Conservation (phyloP, 2,888 invertebrate genomes). For the Diadromus collaris region DNA sequence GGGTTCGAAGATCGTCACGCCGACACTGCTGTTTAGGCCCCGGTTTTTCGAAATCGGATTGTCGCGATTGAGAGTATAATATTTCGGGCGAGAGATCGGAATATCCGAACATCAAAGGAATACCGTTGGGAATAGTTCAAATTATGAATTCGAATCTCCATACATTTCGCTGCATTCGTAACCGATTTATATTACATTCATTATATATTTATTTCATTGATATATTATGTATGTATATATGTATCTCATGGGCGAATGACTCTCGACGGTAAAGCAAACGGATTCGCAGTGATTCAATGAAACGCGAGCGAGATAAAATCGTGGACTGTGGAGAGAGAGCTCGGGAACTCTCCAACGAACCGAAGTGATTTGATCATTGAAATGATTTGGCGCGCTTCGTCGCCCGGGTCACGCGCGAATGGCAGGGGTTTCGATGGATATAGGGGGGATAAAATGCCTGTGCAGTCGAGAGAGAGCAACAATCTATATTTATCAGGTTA, state of each 20-base stretch:
- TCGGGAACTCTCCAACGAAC: constrained; percentile 42
- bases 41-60: background rate
- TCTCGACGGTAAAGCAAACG: constrained; percentile 1
- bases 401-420: constrained; percentile 3
- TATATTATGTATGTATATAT: constrained; percentile 3
- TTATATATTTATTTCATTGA: background rate
- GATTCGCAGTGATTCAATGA: constrained; percentile 46
- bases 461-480: background rate
- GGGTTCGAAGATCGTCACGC: no score
- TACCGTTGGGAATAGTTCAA: background rate
- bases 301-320: constrained; percentile 29
- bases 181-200: constrained; percentile 2
- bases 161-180: background rate
- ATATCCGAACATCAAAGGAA: constrained; percentile 5
- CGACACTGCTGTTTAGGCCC: no score
- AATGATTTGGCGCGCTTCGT: constrained; percentile 40
- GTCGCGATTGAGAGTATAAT: background rate
- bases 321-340: background rate
- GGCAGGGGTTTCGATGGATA: constrained; percentile 15
- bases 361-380: constrained; percentile 50
- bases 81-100: background rate
- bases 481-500: background rate
- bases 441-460: background rate
- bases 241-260: constrained; percentile 2
- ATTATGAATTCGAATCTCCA: constrained; percentile 22